These are phyloP conservation scores for Gadus chalcogrammus DNA, from an alignment of 2,113 vertebrate genomes.

Conservation along the genomic window DNA sequence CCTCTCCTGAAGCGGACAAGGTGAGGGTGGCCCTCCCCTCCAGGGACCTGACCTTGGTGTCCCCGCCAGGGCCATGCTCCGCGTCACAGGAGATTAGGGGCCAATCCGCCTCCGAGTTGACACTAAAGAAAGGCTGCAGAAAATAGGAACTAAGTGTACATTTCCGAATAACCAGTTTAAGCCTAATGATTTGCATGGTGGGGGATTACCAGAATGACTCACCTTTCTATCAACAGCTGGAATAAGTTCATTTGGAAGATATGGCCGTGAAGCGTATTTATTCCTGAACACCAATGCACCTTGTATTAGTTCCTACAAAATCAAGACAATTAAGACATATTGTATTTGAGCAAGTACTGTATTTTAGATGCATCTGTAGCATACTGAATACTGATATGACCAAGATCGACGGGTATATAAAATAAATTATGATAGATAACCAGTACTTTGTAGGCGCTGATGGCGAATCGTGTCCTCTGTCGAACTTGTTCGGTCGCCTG, in stretches of 20 bases:
- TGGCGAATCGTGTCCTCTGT: constrained; percentile 81
- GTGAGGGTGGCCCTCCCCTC: constrained; percentile 75
- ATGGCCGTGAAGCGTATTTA: constrained; percentile 73
- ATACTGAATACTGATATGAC: too few relatives aligned
- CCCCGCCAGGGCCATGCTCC: constrained; percentile 48
- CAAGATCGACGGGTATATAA: background rate
- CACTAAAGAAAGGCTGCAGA: constrained; percentile 66
- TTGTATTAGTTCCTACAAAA: constrained; percentile 69
- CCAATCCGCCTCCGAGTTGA: constrained; percentile 76
- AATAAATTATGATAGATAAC: background rate
- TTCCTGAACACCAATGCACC: constrained; percentile 85
- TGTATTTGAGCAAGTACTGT: background rate
- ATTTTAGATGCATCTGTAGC: background rate
- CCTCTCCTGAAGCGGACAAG: constrained; percentile 74
- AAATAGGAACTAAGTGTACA: background rate
- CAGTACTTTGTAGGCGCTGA: constrained; percentile 77
- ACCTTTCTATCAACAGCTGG: constrained; percentile 76
- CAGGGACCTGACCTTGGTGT: constrained; percentile 71
- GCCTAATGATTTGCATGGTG: background rate
- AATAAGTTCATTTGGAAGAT: constrained; percentile 78
- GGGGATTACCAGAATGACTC: constrained; percentile 9
- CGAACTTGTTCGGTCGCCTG: constrained; percentile 62
- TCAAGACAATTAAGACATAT: background rate
- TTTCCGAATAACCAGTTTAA: background rate
- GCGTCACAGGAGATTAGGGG: constrained; percentile 50